Evolutionary conservation across 2,888 invertebrate genomes (phyloP).

Genomic region (Iphiclides podalirius): DNA sequence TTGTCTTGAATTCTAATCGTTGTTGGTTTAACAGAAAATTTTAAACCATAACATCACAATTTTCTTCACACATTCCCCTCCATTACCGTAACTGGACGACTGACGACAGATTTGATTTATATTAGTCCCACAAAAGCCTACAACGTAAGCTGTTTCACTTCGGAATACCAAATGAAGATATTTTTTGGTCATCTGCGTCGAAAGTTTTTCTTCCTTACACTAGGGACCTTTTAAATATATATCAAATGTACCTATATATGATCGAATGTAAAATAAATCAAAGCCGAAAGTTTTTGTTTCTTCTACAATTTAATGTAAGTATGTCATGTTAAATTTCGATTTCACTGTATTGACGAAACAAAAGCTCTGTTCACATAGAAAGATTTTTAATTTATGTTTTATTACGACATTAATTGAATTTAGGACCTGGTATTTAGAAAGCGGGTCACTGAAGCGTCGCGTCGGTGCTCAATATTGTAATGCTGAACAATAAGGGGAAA

Average conservation of each 20-base stretch:
- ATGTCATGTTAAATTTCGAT: too few relatives aligned
- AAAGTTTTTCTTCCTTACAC: background rate
- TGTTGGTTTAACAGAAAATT: too few relatives aligned
- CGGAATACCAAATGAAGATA: conserved; percentile 38
- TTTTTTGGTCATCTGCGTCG: conserved; percentile 30
- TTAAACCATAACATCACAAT: too few relatives aligned
- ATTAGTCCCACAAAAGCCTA: conserved; percentile 50
- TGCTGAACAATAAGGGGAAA: background rate
- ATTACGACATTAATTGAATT: too few relatives aligned
- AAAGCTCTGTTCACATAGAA: too few relatives aligned
- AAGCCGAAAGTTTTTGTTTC: too few relatives aligned
- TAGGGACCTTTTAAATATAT: background rate
- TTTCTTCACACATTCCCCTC: conserved; percentile 20
- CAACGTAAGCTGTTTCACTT: conserved; percentile 49
- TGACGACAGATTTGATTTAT: conserved; percentile 56
- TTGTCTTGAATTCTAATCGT: too few relatives aligned
- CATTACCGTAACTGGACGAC: conserved; percentile 33
- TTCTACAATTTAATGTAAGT: too few relatives aligned
- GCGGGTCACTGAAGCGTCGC: background rate
- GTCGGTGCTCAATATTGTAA: background rate
- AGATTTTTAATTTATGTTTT: too few relatives aligned
- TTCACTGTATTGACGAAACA: too few relatives aligned
- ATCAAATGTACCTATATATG: too few relatives aligned
- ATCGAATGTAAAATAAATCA: too few relatives aligned
- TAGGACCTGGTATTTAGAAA: background rate